Percentiles rank a stretch among this genome's conserved stretches.
Conservation (phyloP, 2,113 vertebrate genomes). For the Ramphastos sulfuratus region DNA sequence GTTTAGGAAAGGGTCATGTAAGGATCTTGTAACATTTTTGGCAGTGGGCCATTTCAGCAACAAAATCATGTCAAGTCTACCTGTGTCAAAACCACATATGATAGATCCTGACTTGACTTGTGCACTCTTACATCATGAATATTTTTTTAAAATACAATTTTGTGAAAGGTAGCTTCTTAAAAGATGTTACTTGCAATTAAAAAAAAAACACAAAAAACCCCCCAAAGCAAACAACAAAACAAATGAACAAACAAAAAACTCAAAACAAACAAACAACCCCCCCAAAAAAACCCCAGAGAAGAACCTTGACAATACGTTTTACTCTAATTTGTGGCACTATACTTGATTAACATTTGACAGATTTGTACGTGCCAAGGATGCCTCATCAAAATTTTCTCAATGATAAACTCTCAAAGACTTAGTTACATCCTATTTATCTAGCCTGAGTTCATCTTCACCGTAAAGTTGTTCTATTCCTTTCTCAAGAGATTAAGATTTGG, state of each 20-base stretch:
- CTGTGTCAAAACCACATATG: neutral
- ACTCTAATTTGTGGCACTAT: neutral
- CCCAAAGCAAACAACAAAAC: too few species aligned
- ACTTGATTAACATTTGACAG: neutral
- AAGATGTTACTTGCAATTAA: neutral
- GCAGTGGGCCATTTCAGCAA: neutral
- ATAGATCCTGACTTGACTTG: neutral
- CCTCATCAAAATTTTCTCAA: neutral
- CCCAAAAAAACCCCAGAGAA: neutral
- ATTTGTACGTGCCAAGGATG: neutral
- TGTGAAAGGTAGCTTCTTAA: neutral
- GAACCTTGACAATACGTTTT: neutral
- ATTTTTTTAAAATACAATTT: neutral
- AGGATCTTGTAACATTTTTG: conserved; percentile 43
- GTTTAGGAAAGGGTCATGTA: conserved; percentile 8
- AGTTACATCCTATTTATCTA: neutral
- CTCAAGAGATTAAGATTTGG: neutral
- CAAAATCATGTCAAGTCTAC: neutral
- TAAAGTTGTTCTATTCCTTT: neutral
- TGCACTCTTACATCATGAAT: neutral
- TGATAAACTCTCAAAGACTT: neutral
- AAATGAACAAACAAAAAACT: too few species aligned
- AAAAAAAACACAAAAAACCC: neutral
- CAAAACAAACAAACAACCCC: neutral
- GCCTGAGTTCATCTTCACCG: neutral